phyloP scores from a whole-genome alignment of 2,888 invertebrate species.

The Diarsia brunnea region DNA sequence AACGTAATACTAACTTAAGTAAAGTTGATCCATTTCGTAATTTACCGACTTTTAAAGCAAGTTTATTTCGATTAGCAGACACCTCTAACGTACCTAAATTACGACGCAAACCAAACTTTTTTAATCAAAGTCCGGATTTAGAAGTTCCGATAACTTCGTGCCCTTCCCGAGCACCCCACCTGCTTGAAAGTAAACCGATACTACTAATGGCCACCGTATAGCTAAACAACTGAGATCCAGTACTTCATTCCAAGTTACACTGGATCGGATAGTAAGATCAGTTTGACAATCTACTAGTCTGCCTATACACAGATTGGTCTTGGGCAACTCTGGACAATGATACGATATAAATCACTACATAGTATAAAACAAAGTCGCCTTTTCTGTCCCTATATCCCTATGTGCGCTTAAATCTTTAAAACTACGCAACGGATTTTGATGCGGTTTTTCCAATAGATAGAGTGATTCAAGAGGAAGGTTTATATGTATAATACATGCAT shows the following conservation, averaged over 20 bases:
- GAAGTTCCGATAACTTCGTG: not conserved
- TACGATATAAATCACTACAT: too few species aligned
- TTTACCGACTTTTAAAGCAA: not conserved
- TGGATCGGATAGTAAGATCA: not conserved
- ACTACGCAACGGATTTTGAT: too few species aligned
- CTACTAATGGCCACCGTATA: not conserved
- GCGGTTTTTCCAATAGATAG: too few species aligned
- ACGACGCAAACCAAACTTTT: slow-evolving; percentile 13
- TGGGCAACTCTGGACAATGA: not conserved
- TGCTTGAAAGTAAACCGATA: not conserved
- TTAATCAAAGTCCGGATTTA: slow-evolving; percentile 12
- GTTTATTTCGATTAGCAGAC: not conserved
- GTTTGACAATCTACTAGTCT: not conserved
- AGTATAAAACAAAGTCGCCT: too few species aligned
- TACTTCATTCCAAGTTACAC: not conserved
- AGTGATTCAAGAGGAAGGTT: too few species aligned
- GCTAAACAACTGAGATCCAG: not conserved
- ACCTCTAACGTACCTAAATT: not conserved
- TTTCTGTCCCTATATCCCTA: too few species aligned
- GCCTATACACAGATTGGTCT: not conserved
- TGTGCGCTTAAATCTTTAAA: too few species aligned
- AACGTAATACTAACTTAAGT: too few species aligned
- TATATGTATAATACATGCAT: too few species aligned
- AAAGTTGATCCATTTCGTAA: too few species aligned
- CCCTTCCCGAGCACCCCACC: not conserved